Evolutionary conservation across 30 jellyfish, hydroid and myxozoan genomes (phyloP), one percentile per base, ranked within the genome.

Genomic region (Cassiopea xamachana): DNA sequence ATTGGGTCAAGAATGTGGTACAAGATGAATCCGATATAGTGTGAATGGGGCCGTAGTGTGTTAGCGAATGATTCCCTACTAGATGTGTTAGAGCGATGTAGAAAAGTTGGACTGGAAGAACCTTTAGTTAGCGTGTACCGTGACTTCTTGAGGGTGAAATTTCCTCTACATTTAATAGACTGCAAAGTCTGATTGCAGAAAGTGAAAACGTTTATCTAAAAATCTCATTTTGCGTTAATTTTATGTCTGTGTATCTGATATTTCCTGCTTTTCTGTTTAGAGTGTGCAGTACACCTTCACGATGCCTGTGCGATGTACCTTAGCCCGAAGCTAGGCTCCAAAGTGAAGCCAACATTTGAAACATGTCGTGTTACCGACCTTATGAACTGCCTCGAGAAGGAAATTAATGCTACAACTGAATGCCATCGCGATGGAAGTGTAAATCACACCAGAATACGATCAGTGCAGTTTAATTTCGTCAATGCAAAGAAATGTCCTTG

Each of bases 351-450:
- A 5, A 69, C 95, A 7, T 77, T 70, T 70, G 95, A 79, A 69
- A 79, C 90, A 13, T 88, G 95, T 79, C 87, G 87, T 1, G 67
- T 88, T 45, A 18, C 47, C 46, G 84, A 88, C 72, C 87, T 88
- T 1, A 75, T 79, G 49, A 69, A 72, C 88, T 88, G 95, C 81
- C 59, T 88, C 14, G 90, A 77, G 75, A 48, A 27, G 48, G 95
- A 78, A 60, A 69, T 88, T 80, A 88, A 69, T 61, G 61, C 77
- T 60, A 77, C 95, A 62, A 69, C 55, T 1, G 48, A 60, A 9
- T 88, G 95, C 79, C 80, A 71, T 43, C 50, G 27, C 0, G 15
- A 19, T 27, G 64, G 61, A 15, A 71, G n/a, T 17, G 17, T 47
- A 13, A 67, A 76, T 14, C 68, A 84, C 10, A 60, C 79, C 9